Evolutionary conservation across 2,797 vertebrate genomes (phyloP), one percentile per base, ranked within the genome.

Genomic region (Tenualosa thibaudeaui): DNA sequence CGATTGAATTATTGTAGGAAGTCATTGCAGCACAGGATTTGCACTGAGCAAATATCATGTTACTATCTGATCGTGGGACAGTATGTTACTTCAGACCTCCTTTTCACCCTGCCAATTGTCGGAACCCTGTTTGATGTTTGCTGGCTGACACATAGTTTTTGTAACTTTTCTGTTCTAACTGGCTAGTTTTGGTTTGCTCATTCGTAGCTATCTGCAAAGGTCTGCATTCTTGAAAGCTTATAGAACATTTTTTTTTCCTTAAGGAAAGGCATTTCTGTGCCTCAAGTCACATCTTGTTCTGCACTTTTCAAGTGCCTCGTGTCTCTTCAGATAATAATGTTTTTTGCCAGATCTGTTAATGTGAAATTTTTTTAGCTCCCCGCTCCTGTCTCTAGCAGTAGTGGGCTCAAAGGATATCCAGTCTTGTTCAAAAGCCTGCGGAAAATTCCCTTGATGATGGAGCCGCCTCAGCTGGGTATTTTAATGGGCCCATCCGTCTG

Each of bases 1-100:
- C 87, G 68, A 43, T 46, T 78, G 37, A 43, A 87, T 88, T 88
- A 89, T 91, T 89, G 82, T 84, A 46, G 53, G 83, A 75, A 3
- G 46, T 46, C 49, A 85, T 17, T 84, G 86, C 86, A 83, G 43
- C 31, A 81, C 51, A 17, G 54, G 56, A 26, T 91, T 88, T 82
- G 62, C 37, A 40, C 43, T 31, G 7, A 15, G 17, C 71, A 78
- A 46, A 78, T 43, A 78, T 78, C 37, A 46, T 13, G 40, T 43
- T 78, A 13, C 5, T 43, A 46, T 46, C 71, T 78, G 40, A 78
- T 78, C 17, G 15, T 46, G 71, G 37, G 46, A 43, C 58, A 78
- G 19, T 37, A 22, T 43, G 71, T 46, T 17, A 13, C 5, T 8
- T 17, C 37, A 78, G 37, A 78, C 71, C 17, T 37, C 31, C 7